Percentiles rank a stretch among this genome's conserved stretches.
Conservation (phyloP, 1,140 invertebrate genomes). For the Phenacoccus solenopsis region DNA sequence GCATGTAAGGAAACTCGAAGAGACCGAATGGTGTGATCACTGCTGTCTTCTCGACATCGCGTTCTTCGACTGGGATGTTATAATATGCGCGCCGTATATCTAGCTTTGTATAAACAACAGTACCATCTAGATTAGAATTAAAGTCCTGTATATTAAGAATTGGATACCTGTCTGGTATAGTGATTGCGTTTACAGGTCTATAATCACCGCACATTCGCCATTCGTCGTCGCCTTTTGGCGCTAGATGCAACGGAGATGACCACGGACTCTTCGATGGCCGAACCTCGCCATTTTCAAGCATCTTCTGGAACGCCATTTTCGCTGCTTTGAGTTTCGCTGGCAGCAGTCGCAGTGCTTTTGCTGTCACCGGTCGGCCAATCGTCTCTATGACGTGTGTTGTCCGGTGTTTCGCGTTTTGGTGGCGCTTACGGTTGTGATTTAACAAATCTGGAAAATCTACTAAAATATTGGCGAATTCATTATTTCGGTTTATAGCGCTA, state of each 20-base stretch:
- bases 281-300: slow-evolving; percentile 29
- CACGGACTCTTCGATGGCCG: slow-evolving; percentile 31
- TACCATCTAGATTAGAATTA: slow-evolving; percentile 28
- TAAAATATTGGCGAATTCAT: too few species aligned
- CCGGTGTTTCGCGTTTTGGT: background rate
- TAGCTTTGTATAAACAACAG: slow-evolving; percentile 35
- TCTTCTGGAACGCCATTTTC: slow-evolving; percentile 26
- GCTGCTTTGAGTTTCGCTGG: background rate
- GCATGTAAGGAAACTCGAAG: slow-evolving; percentile 34
- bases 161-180: slow-evolving; percentile 33
- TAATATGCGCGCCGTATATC: slow-evolving; percentile 39
- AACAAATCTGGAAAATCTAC: too few species aligned
- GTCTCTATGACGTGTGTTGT: background rate
- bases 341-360: background rate
- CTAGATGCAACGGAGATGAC: slow-evolving; percentile 36
- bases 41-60: slow-evolving; percentile 36
- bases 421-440: too few species aligned
- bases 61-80: slow-evolving; percentile 35
- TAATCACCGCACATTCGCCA: slow-evolving; percentile 33
- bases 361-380: background rate
- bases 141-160: background rate
- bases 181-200: slow-evolving; percentile 31
- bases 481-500: too few species aligned
- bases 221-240: slow-evolving; percentile 33
- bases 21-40: slow-evolving; percentile 32